Conservation (phyloP, 2,113 vertebrate species). For the Phalacrocorax carbo region DNA sequence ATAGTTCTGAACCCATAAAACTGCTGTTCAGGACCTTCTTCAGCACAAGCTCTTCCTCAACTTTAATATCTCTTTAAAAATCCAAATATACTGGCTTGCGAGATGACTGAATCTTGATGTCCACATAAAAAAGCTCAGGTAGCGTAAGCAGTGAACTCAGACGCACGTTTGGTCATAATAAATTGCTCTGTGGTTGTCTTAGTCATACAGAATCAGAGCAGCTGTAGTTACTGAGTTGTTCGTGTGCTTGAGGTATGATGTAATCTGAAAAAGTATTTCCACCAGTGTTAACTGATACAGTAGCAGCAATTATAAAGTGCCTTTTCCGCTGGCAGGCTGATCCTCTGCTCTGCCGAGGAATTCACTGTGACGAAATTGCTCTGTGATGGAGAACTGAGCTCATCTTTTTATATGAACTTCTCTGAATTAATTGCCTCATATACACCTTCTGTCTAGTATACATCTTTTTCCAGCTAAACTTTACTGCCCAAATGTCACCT, state of each 20-base stretch:
- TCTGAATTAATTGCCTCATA: background rate
- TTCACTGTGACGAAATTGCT: background rate
- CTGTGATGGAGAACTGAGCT: background rate
- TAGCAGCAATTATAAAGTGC: rapidly evolving
- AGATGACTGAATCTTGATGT: background rate
- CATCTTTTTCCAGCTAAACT: background rate
- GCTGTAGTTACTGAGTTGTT: background rate
- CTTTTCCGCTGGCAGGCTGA: background rate
- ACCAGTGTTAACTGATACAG: background rate
- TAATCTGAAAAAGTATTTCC: background rate
- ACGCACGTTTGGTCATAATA: background rate
- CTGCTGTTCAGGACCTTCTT: background rate
- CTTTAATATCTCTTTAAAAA: background rate
- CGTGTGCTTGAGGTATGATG: background rate
- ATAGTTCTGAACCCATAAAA: background rate
- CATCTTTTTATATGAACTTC: background rate
- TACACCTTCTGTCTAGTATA: background rate
- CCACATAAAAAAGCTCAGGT: background rate
- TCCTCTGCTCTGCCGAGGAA: background rate
- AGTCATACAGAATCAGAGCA: background rate
- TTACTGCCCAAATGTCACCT: background rate
- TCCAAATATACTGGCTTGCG: background rate
- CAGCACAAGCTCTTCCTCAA: background rate
- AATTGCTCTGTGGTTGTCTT: background rate
- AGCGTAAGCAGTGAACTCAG: background rate